Base-by-base conservation (phyloP, 2,888 invertebrate genomes). In the Metacarcinus magister region DNA sequence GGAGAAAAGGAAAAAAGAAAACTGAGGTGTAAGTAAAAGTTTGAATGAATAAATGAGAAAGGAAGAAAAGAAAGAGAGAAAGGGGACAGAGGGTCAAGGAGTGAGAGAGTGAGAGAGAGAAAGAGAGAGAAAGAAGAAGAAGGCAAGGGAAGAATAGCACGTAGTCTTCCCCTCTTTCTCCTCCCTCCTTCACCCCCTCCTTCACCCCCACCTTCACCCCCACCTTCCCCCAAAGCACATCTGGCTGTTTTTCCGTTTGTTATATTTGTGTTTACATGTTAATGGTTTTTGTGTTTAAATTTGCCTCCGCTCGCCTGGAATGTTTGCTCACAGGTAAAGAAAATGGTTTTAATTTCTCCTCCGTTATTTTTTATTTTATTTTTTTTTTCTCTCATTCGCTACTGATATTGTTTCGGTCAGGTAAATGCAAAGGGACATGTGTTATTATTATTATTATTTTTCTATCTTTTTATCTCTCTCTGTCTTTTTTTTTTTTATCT, bases 261-360 rank as follows among this genome's bases (percentile, higher is more conserved):
- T 91, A 44, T 91, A 23, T 8, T 8, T 44, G 46, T 46, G 43
- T 46, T 91, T 91, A 91, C 90, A 91, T 91, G 91, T 43, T 91
- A 91, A 46, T 91, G 4, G 16, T 43, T 91, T 91, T 91, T 91
- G 23, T n/a, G 44, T 28, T 90, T 48, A 46, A 19, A 46, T 48
- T n/a, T 28, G 44, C 44, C 48, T 32, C 16, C 0, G 0, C 92
- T 92, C 91, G 2, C 23, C 43, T 16, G 5, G 19, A 43, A 23
- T 46, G 75, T 28, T 89, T 39, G 43, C 13, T 43, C 16, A 10
- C 60, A 75, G 2, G 28, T 4, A 28, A 75, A 75, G 28, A 28
- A n/a, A 10, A 28, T 43, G 7, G 3, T 19, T 91, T 48, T 91
- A 8, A 46, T 48, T 91, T 28, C 44, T 67, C 7, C 16, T 7